Evolutionary conservation across 1,140 invertebrate species (phyloP), one percentile per base, ranked within the genome.

Genomic region (Aphelenchoides fujianensis): DNA sequence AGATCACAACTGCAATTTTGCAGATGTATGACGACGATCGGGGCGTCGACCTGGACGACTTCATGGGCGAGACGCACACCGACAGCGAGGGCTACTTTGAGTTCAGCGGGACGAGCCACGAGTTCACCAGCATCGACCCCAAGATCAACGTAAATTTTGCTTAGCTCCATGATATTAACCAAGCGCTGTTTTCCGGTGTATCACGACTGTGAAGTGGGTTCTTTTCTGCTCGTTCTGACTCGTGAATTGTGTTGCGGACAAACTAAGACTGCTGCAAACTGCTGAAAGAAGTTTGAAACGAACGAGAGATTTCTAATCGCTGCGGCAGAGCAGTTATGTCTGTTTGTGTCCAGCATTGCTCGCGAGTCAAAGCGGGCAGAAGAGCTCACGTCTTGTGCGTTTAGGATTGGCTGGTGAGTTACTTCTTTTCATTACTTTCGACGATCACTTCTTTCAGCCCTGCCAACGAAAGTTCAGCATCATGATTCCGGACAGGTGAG

Each of bases 1-100:
- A n/a, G n/a, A n/a, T n/a, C n/a, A n/a, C n/a, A n/a, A n/a, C n/a
- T n/a, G n/a, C n/a, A n/a, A 48, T 48, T 48, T 48, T 48, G 41
- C 41, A 48, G 41, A 48, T 48, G 41, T 48, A 48, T 23, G 41
- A 48, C 41, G 41, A 48, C 23, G 41, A 48, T 48, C 41, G 41
- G 41, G 41, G 12, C n/a, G n/a, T n/a, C n/a, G n/a, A n/a, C 23
- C 23, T 48, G 23, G 41, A 48, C 41, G 41, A 48, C 41, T 48
- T 48, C 23, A 48, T 48, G 41, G 41, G 41, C 41, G 41, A 48
- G 23, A 48, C 41, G 23, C 12, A 48, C 12, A 48, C 41, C 41
- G 41, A 48, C 23, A 12, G 23, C 12, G 41, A 48, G 12, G 41
- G 41, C 23, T 48, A 48, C 41, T 48, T 48, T 48, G 41, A 48